A percentile compares a stretch with the other conserved stretches of the same genome.
phyloP scores from a whole-genome alignment of 2,888 invertebrate species.

The Pardosa pseudoannulata region DNA sequence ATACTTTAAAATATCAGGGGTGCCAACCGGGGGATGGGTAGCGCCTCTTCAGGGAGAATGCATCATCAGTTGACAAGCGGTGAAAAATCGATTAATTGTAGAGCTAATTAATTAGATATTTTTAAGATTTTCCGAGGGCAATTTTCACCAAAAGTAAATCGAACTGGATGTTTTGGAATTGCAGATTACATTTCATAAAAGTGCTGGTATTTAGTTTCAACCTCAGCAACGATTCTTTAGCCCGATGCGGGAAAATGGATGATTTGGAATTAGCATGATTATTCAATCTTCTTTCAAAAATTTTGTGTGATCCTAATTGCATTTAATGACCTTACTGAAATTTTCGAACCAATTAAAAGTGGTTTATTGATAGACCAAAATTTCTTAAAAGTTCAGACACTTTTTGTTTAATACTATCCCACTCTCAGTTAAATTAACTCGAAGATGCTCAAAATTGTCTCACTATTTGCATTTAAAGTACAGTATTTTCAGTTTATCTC shows the following conservation, averaged over 20 bases:
- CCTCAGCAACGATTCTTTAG: background rate
- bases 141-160: conserved; percentile 6
- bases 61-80: conserved; percentile 14
- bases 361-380: too few relatives aligned
- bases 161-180: conserved; percentile 5
- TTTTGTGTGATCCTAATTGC: background rate
- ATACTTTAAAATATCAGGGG: conserved; percentile 53
- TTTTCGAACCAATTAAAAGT: too few relatives aligned
- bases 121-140: background rate
- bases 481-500: too few relatives aligned
- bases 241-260: background rate
- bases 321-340: too few relatives aligned
- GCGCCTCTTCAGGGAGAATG: conserved; percentile 27
- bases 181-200: conserved; percentile 10
- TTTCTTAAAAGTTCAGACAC: too few relatives aligned
- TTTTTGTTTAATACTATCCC: too few relatives aligned
- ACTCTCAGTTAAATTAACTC: too few relatives aligned
- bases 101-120: conserved; percentile 13
- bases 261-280: conserved; percentile 11
- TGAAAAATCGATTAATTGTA: conserved; percentile 28
- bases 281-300: conserved; percentile 19
- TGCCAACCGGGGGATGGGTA: conserved; percentile 13
- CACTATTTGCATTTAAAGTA: too few relatives aligned
- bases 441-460: too few relatives aligned
- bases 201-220: background rate